These are phyloP conservation scores for Phthorimaea operculella DNA, from an alignment of 1,140 invertebrate genomes.

Conservation along the genomic window DNA sequence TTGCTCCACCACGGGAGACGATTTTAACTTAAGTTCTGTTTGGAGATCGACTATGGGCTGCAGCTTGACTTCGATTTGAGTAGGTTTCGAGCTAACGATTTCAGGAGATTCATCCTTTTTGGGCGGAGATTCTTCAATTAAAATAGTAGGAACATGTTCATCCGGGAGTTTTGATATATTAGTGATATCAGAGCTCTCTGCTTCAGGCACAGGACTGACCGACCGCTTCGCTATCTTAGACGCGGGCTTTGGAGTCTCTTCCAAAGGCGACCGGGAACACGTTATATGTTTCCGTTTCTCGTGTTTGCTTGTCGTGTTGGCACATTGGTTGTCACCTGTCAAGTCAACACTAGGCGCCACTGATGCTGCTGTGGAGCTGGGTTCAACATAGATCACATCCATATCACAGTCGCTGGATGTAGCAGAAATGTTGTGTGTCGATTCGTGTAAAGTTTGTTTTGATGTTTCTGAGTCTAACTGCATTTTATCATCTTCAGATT, in stretches of 20 bases:
- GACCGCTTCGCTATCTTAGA: constrained; percentile 46
- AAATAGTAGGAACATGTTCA: no score
- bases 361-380: no score
- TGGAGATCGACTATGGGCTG: not conserved
- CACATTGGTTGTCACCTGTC: no score
- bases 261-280: constrained; percentile 2
- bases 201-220: constrained; percentile 17
- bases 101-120: not conserved
- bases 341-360: no score
- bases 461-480: not conserved
- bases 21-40: not conserved
- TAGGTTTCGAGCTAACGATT: not conserved
- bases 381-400: not conserved
- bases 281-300: constrained; percentile 11
- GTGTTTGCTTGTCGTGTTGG: not conserved
- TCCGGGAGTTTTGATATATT: no score
- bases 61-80: not conserved
- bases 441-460: not conserved
- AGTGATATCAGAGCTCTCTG: no score
- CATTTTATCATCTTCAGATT: no score
- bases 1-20: constrained; percentile 1
- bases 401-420: not conserved
- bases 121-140: no score
- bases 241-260: constrained; percentile 41
- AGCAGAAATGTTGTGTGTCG: not conserved